These are phyloP conservation scores for Spea bombifrons DNA, from an alignment of 2,113 vertebrate genomes.

Conservation along the genomic window DNA sequence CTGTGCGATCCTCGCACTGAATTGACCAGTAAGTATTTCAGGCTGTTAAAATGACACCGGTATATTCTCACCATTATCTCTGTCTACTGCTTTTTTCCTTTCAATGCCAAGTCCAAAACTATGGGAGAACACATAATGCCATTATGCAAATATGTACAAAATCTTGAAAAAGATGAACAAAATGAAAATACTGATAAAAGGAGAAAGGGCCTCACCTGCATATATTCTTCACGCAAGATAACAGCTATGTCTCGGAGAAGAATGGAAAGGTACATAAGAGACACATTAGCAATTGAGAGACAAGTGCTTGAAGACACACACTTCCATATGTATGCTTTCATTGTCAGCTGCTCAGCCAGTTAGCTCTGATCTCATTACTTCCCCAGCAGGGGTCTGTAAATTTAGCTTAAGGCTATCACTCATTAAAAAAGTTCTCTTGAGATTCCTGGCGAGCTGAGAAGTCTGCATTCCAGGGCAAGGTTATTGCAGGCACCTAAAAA, in stretches of 20 bases:
- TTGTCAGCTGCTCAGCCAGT: conserved; percentile 37
- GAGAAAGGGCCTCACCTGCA: no score
- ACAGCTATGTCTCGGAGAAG: neutral
- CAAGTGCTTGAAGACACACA: neutral
- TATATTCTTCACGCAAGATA: no score
- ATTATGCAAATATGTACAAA: no score
- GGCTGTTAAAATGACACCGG: no score
- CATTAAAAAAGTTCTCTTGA: conserved; percentile 42
- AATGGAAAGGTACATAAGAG: neutral
- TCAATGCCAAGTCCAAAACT: no score
- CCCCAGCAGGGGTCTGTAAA: conserved; percentile 46
- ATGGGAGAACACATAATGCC: no score
- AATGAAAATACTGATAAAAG: no score
- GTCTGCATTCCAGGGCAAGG: conserved; percentile 43
- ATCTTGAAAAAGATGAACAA: no score
- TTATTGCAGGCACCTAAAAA: conserved; percentile 44
- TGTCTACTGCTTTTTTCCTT: no score
- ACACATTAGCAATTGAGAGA: neutral
- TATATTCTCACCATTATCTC: no score
- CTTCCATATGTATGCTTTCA: conserved; percentile 31
- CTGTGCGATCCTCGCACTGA: no score
- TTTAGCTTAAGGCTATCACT: conserved; percentile 43
- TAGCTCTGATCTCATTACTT: conserved; percentile 44
- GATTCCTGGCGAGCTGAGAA: conserved; percentile 24
- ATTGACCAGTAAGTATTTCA: no score